Base-by-base conservation (phyloP, 2,888 invertebrate species). In the Cordilura impudica region DNA sequence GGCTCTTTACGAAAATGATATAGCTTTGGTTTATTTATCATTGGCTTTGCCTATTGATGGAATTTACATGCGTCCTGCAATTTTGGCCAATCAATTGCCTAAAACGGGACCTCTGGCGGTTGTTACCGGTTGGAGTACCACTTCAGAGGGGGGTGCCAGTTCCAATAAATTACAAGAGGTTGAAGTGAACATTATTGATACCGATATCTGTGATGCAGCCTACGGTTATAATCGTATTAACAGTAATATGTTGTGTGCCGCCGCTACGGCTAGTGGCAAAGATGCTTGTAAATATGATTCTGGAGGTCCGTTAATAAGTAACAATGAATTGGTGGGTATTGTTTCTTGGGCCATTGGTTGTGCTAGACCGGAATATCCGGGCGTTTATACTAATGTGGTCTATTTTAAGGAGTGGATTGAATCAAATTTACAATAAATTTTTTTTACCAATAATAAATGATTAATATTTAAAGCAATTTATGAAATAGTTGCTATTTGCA, bases 1-100 rank as follows among this genome's bases (percentile, higher is more conserved):
- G 1, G 84, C 83, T 4, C 89, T 87, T 0, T 88, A 87, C 18
- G 90, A 91, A 78, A 90, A 87, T 72, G 91, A 91, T 80, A 88
- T 90, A 73, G 87, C 90, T 0, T 58, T 91, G 4, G 80, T 91
- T 14, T 83, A 87, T 65, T 83, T 91, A 66, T 60, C 75, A 4
- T 29, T 29, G 0, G 21, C 67, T 0, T 54, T 81, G 10, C 16
- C 51, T 10, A 29, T 75, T 61, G 43, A 72, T 47, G 23, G 14
- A 2, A 78, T 81, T 81, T 7, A 81, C 67, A 10, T 63, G 74
- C 7, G 56, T 74, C 84, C 84, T 0, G 73, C 73, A 12, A 18
- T 5, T 23, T 45, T 61, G 80, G 51, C 56, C 5, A 56, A 3
- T 10, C 51, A 29, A 8, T 3, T 45, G 8, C 80, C 56, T 77